These are phyloP conservation scores for Xiphorhynchus elegans DNA, from an alignment of 2,113 vertebrate genomes.

Conservation along the genomic window DNA sequence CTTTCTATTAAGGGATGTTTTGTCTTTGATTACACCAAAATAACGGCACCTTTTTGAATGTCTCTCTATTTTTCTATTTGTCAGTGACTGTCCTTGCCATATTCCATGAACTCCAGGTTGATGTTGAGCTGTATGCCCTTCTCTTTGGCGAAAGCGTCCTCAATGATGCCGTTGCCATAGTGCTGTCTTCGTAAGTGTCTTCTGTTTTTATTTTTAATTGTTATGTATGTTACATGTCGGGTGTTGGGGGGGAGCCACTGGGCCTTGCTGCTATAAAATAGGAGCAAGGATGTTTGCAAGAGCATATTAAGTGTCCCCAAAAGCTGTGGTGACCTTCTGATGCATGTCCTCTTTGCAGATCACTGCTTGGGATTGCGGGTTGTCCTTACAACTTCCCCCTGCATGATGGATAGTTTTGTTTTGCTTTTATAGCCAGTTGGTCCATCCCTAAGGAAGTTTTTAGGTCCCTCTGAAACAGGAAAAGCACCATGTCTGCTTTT, in stretches of 20 bases:
- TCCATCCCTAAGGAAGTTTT: background rate
- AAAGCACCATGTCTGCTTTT: background rate
- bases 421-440: background rate
- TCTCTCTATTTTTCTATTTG: constrained; percentile 61
- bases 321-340: background rate
- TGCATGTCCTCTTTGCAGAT: background rate
- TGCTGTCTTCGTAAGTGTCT: constrained; percentile 95
- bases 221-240: background rate
- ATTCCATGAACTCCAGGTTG: constrained; percentile 97
- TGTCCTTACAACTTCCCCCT: background rate
- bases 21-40: background rate
- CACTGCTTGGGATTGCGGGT: fast-evolving
- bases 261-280: background rate
- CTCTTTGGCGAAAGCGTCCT: constrained; percentile 98
- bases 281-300: background rate
- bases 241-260: background rate
- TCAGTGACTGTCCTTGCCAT: constrained; percentile 98
- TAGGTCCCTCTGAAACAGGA: background rate
- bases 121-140: constrained; percentile 94
- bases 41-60: constrained; percentile 25
- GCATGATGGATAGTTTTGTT: background rate
- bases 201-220: constrained; percentile 33
- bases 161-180: constrained; percentile 95
- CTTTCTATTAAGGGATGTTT: background rate
- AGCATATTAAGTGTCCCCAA: background rate